Evolutionary conservation across 2,888 invertebrate species (phyloP), one percentile per base, ranked within the genome.

Genomic region (Tetanocera ferruginea): DNA sequence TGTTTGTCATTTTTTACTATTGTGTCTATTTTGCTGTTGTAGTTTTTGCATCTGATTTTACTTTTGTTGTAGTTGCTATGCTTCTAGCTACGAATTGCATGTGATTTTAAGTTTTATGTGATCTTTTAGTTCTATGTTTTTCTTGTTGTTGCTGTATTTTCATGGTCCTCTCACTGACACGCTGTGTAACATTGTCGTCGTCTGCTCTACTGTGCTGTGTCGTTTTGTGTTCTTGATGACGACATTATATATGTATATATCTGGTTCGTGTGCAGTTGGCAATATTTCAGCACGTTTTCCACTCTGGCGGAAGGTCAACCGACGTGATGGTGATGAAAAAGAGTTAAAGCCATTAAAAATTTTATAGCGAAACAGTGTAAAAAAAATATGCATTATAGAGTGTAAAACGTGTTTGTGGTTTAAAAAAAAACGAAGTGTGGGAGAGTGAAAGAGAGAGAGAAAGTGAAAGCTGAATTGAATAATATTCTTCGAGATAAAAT

Each of bases 231-330:
- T 57, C 8, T 34, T 72, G 60, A 5, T 72, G 72, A 57, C 57
- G 37, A 71, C 71, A 71, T 19, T 14, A 57, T 43, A 43, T 2
- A 72, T 57, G 11, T 14, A 57, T 43, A 43, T 2, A 72, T 57
- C 57, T 34, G 23, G 23, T 14, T 72, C 67, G 43, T 31, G 34
- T 31, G 71, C 67, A 28, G 57, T 37, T 25, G 49, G 25, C 43
- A 73, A 73, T 14, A 49, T n/a, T 49, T 74, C 64, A n/a, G 28
- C 62, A 64, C 60, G 72, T 73, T 74, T 74, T 74, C 11, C 62
- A 49, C 14, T 64, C n/a, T 43, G 28, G 62, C 73, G 25, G 62
- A 74, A 62, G 73, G 62, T 74, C 73, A 51, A 51, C 4, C n/a
- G n/a, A 19, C 64, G 25, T 19, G 37, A 51, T 19, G 43, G 49